Percentiles rank a stretch among this genome's conserved stretches.
phyloP scores from a whole-genome alignment of 2,113 vertebrate genomes.

The Greenwoodochromis staneri region DNA sequence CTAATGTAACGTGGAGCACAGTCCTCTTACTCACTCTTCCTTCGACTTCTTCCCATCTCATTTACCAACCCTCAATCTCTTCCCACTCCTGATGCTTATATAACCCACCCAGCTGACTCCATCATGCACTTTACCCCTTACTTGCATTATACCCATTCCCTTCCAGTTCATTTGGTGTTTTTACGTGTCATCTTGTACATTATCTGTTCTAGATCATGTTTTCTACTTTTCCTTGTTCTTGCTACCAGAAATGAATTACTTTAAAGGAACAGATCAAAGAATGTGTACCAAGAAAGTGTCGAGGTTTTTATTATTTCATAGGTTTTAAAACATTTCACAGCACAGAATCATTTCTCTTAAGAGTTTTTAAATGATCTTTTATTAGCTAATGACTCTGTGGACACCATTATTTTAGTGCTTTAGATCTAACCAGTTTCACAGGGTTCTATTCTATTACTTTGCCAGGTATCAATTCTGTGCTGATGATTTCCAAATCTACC shows the following conservation, averaged over 20 bases:
- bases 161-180: neutral
- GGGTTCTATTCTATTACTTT: neutral
- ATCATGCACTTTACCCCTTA: neutral
- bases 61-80: neutral
- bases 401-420: neutral
- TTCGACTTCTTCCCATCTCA: neutral
- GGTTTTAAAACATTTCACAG: neutral
- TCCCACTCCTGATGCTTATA: neutral
- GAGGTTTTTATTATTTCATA: neutral
- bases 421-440: neutral
- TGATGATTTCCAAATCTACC: neutral
- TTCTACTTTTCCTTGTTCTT: neutral
- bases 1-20: conserved; percentile 31
- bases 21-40: neutral
- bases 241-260: neutral
- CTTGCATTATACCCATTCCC: neutral
- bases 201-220: neutral
- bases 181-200: neutral
- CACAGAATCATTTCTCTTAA: neutral
- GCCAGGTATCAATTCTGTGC: neutral
- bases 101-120: neutral
- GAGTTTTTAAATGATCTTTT: neutral
- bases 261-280: neutral
- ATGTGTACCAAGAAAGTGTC: neutral
- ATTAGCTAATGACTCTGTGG: neutral